phyloP scores from a whole-genome alignment of 2,888 invertebrate species.

The Zelleria hepariella region DNA sequence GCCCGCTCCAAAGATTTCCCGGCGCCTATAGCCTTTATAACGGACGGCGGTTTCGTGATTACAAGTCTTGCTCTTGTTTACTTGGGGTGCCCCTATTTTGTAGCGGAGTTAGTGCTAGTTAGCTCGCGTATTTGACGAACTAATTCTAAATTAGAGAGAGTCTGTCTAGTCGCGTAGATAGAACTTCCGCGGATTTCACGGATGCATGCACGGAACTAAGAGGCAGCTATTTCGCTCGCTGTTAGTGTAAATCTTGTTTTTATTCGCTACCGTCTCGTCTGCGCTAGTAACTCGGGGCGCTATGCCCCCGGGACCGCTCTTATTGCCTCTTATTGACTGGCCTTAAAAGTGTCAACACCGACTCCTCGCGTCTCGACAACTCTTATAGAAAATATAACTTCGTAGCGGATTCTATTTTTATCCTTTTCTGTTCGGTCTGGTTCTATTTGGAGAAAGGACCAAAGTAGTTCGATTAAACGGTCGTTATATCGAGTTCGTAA shows the following conservation, averaged over 20 bases:
- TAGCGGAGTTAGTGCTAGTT: neutral
- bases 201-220: slow-evolving; percentile 7
- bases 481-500: neutral
- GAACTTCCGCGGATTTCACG: neutral
- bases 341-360: slow-evolving; percentile 45
- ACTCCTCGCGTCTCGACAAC: slow-evolving; percentile 17
- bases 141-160: neutral
- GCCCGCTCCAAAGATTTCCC: slow-evolving; percentile 26
- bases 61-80: slow-evolving; percentile 10
- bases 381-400: neutral
- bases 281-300: slow-evolving; percentile 24
- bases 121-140: neutral
- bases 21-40: slow-evolving; percentile 18
- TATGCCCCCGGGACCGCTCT: slow-evolving; percentile 35
- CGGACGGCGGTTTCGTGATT: slow-evolving; percentile 14
- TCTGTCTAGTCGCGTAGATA: neutral
- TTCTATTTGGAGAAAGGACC: neutral
- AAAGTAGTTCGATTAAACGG: neutral
- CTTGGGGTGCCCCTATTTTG: neutral
- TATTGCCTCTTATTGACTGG: slow-evolving; percentile 45
- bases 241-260: slow-evolving; percentile 32
- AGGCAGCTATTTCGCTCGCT: slow-evolving; percentile 7
- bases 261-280: slow-evolving; percentile 32
- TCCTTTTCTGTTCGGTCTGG: neutral
- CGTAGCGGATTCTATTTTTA: neutral